phyloP scores from a whole-genome alignment of 2,113 vertebrate species.

The Brachirus orientalis region DNA sequence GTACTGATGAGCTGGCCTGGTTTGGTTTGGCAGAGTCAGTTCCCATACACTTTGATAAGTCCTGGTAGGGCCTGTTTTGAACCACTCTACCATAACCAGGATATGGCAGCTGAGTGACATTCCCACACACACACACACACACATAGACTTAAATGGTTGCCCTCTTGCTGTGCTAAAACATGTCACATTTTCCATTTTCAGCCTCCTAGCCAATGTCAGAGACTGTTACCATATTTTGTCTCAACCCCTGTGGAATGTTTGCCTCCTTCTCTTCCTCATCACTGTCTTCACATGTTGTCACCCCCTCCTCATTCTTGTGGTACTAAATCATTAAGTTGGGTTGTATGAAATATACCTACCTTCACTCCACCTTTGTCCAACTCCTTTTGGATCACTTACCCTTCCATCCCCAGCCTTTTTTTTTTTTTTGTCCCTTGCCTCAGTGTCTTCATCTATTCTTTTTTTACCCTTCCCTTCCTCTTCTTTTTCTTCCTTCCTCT shows the following conservation, averaged over 20 bases:
- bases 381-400: not conserved
- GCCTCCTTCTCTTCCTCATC: slow-evolving; percentile 22
- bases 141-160: slow-evolving; percentile 54
- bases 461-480: slow-evolving; percentile 19
- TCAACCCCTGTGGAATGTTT: slow-evolving; percentile 14
- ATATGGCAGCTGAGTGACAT: slow-evolving; percentile 36
- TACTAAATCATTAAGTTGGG: not conserved
- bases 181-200: slow-evolving; percentile 69
- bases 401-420: not conserved
- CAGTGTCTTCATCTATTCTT: not conserved
- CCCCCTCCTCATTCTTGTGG: not conserved
- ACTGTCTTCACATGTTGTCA: slow-evolving; percentile 18
- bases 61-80: slow-evolving; percentile 11
- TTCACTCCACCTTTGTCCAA: not conserved
- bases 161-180: slow-evolving; percentile 46
- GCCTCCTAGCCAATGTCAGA: slow-evolving; percentile 39
- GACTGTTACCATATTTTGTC: slow-evolving; percentile 41
- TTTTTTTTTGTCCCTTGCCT: not conserved
- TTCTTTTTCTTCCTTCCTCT: slow-evolving; percentile 42
- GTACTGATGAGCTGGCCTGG: not conserved
- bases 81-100: slow-evolving; percentile 29
- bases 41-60: not conserved
- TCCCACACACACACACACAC: slow-evolving; percentile 31
- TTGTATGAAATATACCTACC: not conserved
- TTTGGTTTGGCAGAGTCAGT: not conserved